A percentile compares a stretch with the other conserved stretches of the same genome.
Evolutionary conservation across 2,888 invertebrate genomes (phyloP).

Genomic region (Caenorhabditis sp.): DNA sequence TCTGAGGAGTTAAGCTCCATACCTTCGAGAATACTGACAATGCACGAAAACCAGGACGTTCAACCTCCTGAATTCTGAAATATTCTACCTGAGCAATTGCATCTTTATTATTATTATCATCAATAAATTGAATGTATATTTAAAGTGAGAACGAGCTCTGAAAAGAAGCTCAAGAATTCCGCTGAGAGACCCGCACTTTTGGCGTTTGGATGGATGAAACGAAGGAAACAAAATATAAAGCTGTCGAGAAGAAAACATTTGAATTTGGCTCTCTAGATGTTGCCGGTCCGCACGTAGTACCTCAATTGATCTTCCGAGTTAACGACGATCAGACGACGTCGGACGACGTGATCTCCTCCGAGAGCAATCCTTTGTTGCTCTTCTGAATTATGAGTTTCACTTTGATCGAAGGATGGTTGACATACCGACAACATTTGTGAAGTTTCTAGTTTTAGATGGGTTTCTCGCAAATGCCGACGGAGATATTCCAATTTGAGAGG

Average conservation of each 20-base stretch:
- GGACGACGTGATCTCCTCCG: constrained; percentile 77
- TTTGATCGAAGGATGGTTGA: not conserved
- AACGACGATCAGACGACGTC: constrained; percentile 76
- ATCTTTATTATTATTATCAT: not conserved
- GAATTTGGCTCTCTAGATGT: constrained; percentile 37
- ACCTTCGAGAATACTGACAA: no score
- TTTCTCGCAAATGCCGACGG: constrained; percentile 54
- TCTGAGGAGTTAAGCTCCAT: no score
- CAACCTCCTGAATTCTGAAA: not conserved
- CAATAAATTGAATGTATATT: not conserved
- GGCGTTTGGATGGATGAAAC: constrained; percentile 49
- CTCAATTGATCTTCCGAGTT: constrained; percentile 78
- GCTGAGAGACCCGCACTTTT: constrained; percentile 49
- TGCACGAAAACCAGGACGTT: not conserved
- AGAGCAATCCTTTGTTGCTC: constrained; percentile 76
- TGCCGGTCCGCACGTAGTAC: constrained; percentile 66
- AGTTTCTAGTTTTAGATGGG: constrained; percentile 21
- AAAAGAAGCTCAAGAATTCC: constrained; percentile 10
- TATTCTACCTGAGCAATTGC: no score
- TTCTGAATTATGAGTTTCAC: constrained; percentile 54
- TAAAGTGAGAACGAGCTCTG: not conserved
- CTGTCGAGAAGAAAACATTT: constrained; percentile 16
- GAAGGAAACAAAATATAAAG: constrained; percentile 35
- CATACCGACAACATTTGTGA: constrained; percentile 50
- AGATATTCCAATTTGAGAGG: constrained; percentile 71